Base-by-base conservation (phyloP, 1,140 invertebrate species). In the Mycetomoellerius zeteki region DNA sequence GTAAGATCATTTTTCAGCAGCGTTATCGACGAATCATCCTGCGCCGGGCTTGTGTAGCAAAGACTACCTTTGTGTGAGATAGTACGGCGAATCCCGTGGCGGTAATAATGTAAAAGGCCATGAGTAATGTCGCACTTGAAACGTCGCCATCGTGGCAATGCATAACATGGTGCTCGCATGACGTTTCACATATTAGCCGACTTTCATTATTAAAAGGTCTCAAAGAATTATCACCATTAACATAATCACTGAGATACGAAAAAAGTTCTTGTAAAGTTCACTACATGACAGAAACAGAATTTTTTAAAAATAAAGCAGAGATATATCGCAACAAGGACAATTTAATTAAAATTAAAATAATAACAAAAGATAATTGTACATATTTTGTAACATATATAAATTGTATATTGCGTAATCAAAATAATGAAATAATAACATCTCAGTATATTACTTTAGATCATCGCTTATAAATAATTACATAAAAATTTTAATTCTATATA, bases 121-220 rank as follows among this genome's bases (percentile, higher is more conserved):
- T 89, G 88, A 90, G 82, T 89, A 86, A 89, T 89, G 82, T 86
- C 77, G 71, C 71, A 78, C 85, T 80, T 89, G 81, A 88, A 92
- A 87, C 77, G 85, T 88, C 84, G 71, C 76, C 81, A 71, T 89
- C 84, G 60, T 78, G 21, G 56, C 54, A 24, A 54, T n/a, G 47
- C 47, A 67, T 37, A 43, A 54, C n/a, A 24, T 37, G 27, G 7
- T n/a, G 27, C 60, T 33, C 24, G n/a, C 21, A 24, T 21, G 64
- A 71, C 50, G 16, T 71, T 56, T 54, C 64, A 43, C 50, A 24
- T 81, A 71, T 58, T 56, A 71, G 33, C 5, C 30, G 21, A 58
- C 10, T 43, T 71, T 71, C 16, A 56, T 71, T 71, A 81, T 71
- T 56, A 43, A 62, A 37, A 54, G 37, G 14, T 52, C 5, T 24